Base-by-base conservation (phyloP, 1,140 invertebrate species). In the Sweltsa coloradensis region DNA sequence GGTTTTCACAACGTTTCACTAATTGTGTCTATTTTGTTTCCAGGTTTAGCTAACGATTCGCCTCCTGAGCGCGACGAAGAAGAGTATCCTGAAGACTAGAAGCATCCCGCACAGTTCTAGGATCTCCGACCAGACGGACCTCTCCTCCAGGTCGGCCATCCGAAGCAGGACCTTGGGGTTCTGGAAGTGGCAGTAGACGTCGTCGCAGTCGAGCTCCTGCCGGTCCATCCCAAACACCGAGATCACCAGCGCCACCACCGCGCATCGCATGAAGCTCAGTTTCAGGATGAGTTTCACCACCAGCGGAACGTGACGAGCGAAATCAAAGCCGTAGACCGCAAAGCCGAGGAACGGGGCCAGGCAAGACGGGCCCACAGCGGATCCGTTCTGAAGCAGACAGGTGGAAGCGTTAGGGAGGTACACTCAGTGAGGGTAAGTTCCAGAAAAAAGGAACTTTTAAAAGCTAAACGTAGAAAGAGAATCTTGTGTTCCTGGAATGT, bases 321-420 rank as follows among this genome's bases (percentile, higher is more conserved):
- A 79, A 57, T 80, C 77, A 51, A 79, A 79, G 0, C 77, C 77
- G 53, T 79, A 79, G 24, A 78, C 72, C 1, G 74, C 76, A 9
- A 80, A 59, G 2, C 76, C 76, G 27, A 80, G 69, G 41, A 78
- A 71, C 0, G 76, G 75, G 0, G 76, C 77, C 16, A 79, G 73
- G 0, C 71, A 60, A 44, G 74, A 56, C 2, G 77, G 76, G 4
- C 74, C 77, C 26, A 79, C 72, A 11, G 74, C 76, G 52, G 72
- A 72, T 36, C 77, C 77, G 51, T 79, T 80, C 77, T 79, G 61
- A 6, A 68, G 66, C 47, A n/a, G n/a, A n/a, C n/a, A n/a, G n/a
- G n/a, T n/a, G n/a, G n/a, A n/a, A n/a, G n/a, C n/a, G n/a, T n/a
- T n/a, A n/a, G n/a, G n/a, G n/a, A n/a, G n/a, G n/a, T n/a, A n/a